These are phyloP conservation scores for Sphaerophoria taeniata DNA, from an alignment of 2,888 invertebrate species.

Conservation along the genomic window DNA sequence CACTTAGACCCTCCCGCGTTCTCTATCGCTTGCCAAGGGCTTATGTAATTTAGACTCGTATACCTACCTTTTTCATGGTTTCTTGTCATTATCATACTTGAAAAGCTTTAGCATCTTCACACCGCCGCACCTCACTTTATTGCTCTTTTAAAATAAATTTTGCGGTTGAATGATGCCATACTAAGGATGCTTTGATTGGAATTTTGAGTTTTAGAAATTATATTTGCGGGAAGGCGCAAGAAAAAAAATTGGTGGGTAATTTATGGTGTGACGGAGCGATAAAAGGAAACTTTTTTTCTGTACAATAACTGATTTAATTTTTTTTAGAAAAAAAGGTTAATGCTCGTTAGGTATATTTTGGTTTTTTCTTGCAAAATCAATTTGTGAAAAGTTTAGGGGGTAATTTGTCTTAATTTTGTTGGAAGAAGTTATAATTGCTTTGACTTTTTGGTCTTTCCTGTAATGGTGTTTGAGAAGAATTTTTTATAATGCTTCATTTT, in stretches of 20 bases:
- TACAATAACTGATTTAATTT: not conserved
- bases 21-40: not conserved
- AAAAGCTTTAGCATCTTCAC: slow-evolving; percentile 19
- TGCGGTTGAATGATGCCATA: slow-evolving; percentile 4
- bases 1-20: slow-evolving; percentile 1
- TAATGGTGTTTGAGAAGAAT: not conserved
- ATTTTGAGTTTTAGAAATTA: slow-evolving; percentile 13
- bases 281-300: not conserved
- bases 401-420: slow-evolving; percentile 14
- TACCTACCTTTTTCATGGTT: slow-evolving; percentile 20
- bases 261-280: slow-evolving; percentile 3
- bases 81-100: slow-evolving; percentile 33
- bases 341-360: not conserved
- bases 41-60: slow-evolving; percentile 46
- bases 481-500: not conserved
- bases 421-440: not conserved
- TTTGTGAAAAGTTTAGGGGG: not conserved
- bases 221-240: not conserved
- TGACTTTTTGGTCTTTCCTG: not conserved
- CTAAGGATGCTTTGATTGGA: slow-evolving; percentile 16
- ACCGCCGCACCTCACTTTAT: not conserved
- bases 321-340: not conserved
- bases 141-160: slow-evolving; percentile 9
- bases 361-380: not conserved
- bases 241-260: slow-evolving; percentile 22